Evolutionary conservation across 2,797 vertebrate genomes (phyloP), one percentile per base, ranked within the genome.

Genomic region (Telmatherina bonti): DNA sequence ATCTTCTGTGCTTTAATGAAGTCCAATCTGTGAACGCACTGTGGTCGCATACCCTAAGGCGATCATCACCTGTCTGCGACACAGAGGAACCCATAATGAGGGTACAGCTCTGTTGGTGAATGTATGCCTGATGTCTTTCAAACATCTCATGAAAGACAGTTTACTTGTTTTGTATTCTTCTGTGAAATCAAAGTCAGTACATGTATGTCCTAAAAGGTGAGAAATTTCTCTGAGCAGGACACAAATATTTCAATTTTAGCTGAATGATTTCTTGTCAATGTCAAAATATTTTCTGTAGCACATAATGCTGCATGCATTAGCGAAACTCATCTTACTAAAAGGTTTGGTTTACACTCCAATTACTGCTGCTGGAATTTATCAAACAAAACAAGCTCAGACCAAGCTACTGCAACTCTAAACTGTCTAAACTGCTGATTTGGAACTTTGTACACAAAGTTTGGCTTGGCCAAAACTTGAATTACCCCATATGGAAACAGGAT

Each of bases 1-100:
- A 89, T 93, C 83, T 83, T 91, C 80, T 84, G 82, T 51, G 49
- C 80, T 89, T 90, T 91, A 91, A 93, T 93, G 87, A 92, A 92
- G 90, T 91, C 87, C 90, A 88, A 92, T 92, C 91, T 91, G 88
- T 85, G 90, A 90, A 80, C 69, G 81, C 83, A 62, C 78, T 66
- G 76, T 79, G 89, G 84, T 85, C 56, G 74, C 49, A 54, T 66
- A 83, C 81, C 90, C 89, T 43, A 4, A 75, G 85, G 89, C 83
- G 62, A 81, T 83, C 83, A 64, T 68, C 16, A 55, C 31, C 81
- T 68, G 75, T 77, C 82, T 72, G 74, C 24, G 59, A 86, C 82
- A 74, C 59, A 75, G 76, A 82, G 73, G 67, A 84, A 74, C 79
- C 82, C 67, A 80, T 76, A 83, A 88, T 83, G 83, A 65, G 79